phyloP scores from a whole-genome alignment of 2,888 invertebrate species.

The Xestia ashworthii region DNA sequence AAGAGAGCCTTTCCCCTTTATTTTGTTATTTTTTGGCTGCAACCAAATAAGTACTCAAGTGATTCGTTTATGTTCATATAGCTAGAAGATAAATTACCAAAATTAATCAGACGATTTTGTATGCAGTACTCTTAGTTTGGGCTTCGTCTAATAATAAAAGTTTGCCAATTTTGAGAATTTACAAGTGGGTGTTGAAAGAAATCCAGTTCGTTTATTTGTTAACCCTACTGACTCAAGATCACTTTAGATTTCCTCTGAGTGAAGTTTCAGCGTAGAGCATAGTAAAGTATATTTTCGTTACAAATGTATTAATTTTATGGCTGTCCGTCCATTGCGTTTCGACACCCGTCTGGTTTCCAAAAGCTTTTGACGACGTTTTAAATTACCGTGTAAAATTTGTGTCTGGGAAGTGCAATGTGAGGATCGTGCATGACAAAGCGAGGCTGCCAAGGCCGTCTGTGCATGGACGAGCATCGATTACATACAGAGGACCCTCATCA shows the following conservation, averaged over 20 bases:
- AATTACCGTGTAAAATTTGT: neutral
- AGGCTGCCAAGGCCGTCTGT: no score
- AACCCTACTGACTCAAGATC: neutral
- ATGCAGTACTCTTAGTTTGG: neutral
- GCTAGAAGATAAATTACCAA: neutral
- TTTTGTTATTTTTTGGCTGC: neutral
- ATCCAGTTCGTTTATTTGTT: neutral
- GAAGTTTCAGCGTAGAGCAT: neutral
- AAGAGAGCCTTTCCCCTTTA: neutral
- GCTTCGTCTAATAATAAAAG: neutral
- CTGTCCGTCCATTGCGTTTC: conserved; percentile 9
- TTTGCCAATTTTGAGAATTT: neutral
- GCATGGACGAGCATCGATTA: neutral
- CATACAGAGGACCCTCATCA: neutral
- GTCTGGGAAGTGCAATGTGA: neutral
- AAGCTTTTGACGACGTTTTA: conserved; percentile 32
- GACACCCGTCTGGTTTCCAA: conserved; percentile 14
- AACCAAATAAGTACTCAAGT: neutral
- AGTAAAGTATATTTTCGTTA: conserved; percentile 43
- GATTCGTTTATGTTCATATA: neutral
- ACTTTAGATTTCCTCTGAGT: conserved; percentile 12
- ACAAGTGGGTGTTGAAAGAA: no score
- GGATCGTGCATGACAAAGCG: neutral
- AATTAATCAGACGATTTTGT: neutral
- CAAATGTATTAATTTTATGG: conserved; percentile 45